Base-by-base conservation (phyloP, 2,888 invertebrate genomes). In the Sturmia bella region DNA sequence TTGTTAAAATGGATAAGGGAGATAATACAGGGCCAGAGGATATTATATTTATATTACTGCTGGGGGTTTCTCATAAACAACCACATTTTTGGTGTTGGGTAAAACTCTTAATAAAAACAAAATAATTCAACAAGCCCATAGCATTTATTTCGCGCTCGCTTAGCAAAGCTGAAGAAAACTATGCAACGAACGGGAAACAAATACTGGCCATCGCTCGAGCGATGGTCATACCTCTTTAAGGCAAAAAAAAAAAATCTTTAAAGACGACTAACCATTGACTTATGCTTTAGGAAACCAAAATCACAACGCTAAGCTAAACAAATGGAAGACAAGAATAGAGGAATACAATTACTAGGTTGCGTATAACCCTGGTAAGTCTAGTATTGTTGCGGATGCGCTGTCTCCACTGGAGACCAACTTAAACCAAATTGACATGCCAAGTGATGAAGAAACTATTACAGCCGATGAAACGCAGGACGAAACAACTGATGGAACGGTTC, bases 331-430 rank as follows among this genome's bases (percentile, higher is more conserved):
- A 0, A 70, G 72, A 17, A 79, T 82, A 3, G 79, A 85, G 19
- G 84, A 85, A 45, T 84, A 80, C n/a, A 82, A 83, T 32, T 83
- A 75, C 11, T 64, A 83, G 45, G 9, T 84, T 3, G 27, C 45
- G 12, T 80, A 80, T 15, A 69, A 56, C n/a, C n/a, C n/a, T n/a
- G n/a, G n/a, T n/a, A 68, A 78, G 12, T 54, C 74, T 6, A 81
- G 77, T 52, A 32, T 83, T 5, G 83, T 83, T 0, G 80, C 83
- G 4, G 75, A 80, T 19, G 83, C 75, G 9, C 39, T 81, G 12
- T 83, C 79, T 0, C 56, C 56, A 27, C 45, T 76, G 37, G 41
- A 19, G 6, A 17, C 61, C 2, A 15, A 27, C 27, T 11, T 61
- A 37, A 63, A 63, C 6, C 45, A 63, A 32, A 11, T 56, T 17